These are phyloP conservation scores for Pogonocichla stellata DNA, from an alignment of 2,113 vertebrate species.

Conservation along the genomic window DNA sequence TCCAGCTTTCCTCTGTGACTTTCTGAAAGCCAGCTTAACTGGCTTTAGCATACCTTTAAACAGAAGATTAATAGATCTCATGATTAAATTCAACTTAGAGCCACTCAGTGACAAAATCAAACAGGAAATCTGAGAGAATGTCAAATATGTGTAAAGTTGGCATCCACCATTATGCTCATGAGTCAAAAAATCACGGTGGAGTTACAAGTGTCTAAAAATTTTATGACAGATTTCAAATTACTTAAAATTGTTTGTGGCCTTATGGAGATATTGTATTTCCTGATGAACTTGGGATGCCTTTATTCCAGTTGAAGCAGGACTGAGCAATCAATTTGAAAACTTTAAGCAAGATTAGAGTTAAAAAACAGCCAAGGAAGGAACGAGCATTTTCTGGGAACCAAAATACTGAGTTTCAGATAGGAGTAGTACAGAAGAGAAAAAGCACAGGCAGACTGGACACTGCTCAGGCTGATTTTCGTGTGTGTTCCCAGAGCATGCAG, in stretches of 20 bases:
- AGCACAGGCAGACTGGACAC: neutral
- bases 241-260: neutral
- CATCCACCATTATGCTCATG: neutral
- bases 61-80: neutral
- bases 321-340: neutral
- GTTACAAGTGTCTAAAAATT: neutral
- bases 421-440: neutral
- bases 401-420: neutral
- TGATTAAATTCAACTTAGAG: neutral
- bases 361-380: neutral
- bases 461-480: fast-evolving
- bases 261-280: neutral
- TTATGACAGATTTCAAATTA: neutral
- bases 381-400: neutral
- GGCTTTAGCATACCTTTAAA: conserved; percentile 37
- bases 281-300: neutral
- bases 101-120: neutral
- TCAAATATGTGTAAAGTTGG: neutral
- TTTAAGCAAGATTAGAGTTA: neutral
- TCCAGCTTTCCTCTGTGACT: neutral
- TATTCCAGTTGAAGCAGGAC: neutral
- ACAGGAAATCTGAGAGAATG: neutral
- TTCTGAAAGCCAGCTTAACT: conserved; percentile 26
- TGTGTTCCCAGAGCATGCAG: neutral
- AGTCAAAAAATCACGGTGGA: neutral